phyloP scores from a whole-genome alignment of 2,113 vertebrate species.

The Daubentonia madagascariensis region DNA sequence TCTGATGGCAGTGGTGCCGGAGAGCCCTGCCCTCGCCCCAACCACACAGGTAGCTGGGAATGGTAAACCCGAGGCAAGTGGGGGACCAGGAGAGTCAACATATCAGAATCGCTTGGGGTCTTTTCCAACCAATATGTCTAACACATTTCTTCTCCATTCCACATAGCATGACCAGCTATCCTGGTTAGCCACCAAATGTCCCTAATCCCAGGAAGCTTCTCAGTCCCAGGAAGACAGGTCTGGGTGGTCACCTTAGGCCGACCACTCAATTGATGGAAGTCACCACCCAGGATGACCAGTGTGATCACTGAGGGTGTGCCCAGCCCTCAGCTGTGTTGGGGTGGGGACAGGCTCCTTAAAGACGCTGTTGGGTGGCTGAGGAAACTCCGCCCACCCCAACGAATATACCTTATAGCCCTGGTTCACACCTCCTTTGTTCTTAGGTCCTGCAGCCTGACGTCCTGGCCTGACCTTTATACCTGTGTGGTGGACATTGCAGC shows the following conservation, averaged over 20 bases:
- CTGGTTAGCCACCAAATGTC: neutral
- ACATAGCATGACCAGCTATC: neutral
- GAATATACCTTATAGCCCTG: neutral
- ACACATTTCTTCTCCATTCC: neutral
- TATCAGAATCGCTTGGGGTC: neutral
- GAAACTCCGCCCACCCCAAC: accelerated
- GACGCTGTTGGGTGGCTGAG: neutral
- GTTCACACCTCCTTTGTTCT: constrained; percentile 46
- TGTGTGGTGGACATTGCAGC: constrained; percentile 90
- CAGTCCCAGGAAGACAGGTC: neutral
- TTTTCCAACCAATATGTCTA: neutral
- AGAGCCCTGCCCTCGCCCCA: neutral
- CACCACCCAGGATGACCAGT: neutral
- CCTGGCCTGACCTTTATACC: constrained; percentile 91
- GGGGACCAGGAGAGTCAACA: neutral
- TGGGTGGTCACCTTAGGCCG: neutral
- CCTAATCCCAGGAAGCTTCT: neutral
- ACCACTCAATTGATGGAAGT: neutral
- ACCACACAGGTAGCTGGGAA: neutral
- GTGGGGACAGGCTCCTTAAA: neutral
- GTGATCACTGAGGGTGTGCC: neutral
- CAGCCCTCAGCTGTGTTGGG: neutral
- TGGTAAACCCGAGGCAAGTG: neutral
- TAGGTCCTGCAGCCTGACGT: constrained; percentile 91
- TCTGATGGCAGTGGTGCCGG: neutral